A percentile compares a stretch with the other conserved stretches of the same genome.
These are phyloP conservation scores for Zygogramma bicolorata DNA, from an alignment of 2,888 invertebrate genomes.

Conservation along the genomic window DNA sequence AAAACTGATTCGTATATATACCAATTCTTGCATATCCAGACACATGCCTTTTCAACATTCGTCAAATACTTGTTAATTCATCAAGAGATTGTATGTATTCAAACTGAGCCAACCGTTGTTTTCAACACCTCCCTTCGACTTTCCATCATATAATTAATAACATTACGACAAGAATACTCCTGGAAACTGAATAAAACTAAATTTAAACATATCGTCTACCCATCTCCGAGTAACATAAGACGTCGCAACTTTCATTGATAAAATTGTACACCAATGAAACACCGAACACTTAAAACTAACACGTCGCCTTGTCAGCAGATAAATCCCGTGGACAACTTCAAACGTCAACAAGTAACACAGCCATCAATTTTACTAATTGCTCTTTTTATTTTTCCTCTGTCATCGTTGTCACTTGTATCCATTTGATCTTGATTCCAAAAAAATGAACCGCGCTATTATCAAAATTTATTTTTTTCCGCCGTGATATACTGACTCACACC, in stretches of 20 bases:
- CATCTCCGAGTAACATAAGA: not conserved
- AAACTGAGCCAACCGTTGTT: too few relatives aligned
- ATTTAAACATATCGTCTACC: not conserved
- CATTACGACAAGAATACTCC: too few relatives aligned
- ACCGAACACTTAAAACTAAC: not conserved
- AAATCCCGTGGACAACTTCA: not conserved
- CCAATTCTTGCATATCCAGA: too few relatives aligned
- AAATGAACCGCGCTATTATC: constrained; percentile 18
- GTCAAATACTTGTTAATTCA: too few relatives aligned
- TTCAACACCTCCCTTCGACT: too few relatives aligned
- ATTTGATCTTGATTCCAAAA: constrained; percentile 21
- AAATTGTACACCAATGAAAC: not conserved
- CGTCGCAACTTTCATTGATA: not conserved
- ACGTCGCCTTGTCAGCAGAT: not conserved
- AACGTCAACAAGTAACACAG: not conserved
- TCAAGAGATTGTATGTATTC: too few relatives aligned
- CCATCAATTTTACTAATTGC: constrained; percentile 15
- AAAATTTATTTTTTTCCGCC: constrained; percentile 8
- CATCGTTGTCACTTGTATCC: not conserved
- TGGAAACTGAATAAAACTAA: not conserved
- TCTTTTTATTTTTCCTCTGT: not conserved
- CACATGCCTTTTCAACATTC: too few relatives aligned
- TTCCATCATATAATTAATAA: too few relatives aligned
- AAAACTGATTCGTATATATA: too few relatives aligned
- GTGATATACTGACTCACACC: constrained; percentile 19